Evolutionary conservation across 2,113 vertebrate genomes (phyloP), one percentile per base, ranked within the genome.

Genomic region (Zingel zingel): DNA sequence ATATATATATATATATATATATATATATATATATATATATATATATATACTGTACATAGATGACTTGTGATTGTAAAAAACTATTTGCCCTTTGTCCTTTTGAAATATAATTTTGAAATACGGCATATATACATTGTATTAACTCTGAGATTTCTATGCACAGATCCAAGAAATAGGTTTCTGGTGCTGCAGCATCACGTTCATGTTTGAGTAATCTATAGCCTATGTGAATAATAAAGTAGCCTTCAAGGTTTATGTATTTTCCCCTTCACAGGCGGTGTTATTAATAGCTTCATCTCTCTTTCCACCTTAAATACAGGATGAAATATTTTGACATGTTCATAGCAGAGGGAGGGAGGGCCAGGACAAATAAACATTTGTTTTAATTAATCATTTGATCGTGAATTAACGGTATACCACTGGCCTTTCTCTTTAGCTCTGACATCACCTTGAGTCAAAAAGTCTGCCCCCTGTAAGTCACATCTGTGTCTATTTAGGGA

Each of bases 221-320:
- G n/a, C n/a, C n/a, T n/a, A 88, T 90, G 90, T 92, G 92, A 94
- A 93, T 93, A 92, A 90, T 92, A 89, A 92, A 94, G 92, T 73
- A 92, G 88, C 88, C 85, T 91, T 92, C 88, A 92, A 92, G 92
- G 82, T 93, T 91, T 91, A 91, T 92, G 77, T 90, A 87, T 92
- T 91, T 91, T 91, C 73, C 77, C 80, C 68, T 93, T 86, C 82
- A 88, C 77, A 81, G 82, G 66, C 66, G 15, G 57, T n/a, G 83
- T 93, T 92, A 94, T 94, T 91, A 93, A 94, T 94, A 89, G 85
- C 86, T 58, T 86, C 84, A 92, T 95, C 89, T 92, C 90, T 93
- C 87, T 89, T 88, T 75, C 74, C n/a, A 75, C 70, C 79, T 93
- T 90, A 92, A 93, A 93, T 85, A 92, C 79, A 78, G 77, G 71